Conservation (phyloP, 1,140 invertebrate genomes). For the Pomphorhynchus laevis region DNA sequence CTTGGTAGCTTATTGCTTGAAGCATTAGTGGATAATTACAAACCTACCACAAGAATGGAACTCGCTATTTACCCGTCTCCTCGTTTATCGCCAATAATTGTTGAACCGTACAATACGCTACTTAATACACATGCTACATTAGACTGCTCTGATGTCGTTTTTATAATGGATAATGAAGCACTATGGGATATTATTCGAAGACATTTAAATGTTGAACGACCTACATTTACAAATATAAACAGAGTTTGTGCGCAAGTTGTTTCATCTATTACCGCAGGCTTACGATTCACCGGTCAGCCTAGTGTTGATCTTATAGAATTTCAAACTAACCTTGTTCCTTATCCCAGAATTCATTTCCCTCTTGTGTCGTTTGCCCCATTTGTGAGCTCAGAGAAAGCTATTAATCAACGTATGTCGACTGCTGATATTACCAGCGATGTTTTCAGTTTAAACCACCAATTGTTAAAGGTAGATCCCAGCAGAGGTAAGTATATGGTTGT, state of each 20-base stretch:
- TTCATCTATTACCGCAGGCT: slow-evolving; percentile 26
- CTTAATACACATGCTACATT: slow-evolving; percentile 18
- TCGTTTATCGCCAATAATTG: slow-evolving; percentile 19
- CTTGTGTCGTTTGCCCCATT: slow-evolving; percentile 18
- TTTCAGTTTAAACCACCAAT: slow-evolving; percentile 50
- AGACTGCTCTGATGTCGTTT: slow-evolving; percentile 18
- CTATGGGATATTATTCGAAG: slow-evolving; percentile 40
- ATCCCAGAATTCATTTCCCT: slow-evolving; percentile 19
- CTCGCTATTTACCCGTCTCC: slow-evolving; percentile 18
- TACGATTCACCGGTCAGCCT: slow-evolving; percentile 44
- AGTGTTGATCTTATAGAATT: slow-evolving; percentile 48
- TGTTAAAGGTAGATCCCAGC: slow-evolving; percentile 53
- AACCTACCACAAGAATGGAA: slow-evolving; percentile 15
- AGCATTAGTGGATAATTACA: slow-evolving; percentile 36
- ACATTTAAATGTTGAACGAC: slow-evolving; percentile 31
- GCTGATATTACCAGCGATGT: slow-evolving; percentile 48
- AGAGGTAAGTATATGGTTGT: too few relatives aligned
- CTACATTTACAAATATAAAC: slow-evolving; percentile 44
- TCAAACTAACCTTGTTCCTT: slow-evolving; percentile 24
- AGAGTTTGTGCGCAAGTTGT: slow-evolving; percentile 34
- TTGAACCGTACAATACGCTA: slow-evolving; percentile 23
- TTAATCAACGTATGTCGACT: slow-evolving; percentile 21
- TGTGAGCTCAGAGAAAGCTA: slow-evolving; percentile 18
- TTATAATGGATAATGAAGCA: slow-evolving; percentile 50
- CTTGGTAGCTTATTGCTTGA: slow-evolving; percentile 60